Base-by-base conservation (phyloP, 2,888 invertebrate species). In the Cantharis rufa region DNA sequence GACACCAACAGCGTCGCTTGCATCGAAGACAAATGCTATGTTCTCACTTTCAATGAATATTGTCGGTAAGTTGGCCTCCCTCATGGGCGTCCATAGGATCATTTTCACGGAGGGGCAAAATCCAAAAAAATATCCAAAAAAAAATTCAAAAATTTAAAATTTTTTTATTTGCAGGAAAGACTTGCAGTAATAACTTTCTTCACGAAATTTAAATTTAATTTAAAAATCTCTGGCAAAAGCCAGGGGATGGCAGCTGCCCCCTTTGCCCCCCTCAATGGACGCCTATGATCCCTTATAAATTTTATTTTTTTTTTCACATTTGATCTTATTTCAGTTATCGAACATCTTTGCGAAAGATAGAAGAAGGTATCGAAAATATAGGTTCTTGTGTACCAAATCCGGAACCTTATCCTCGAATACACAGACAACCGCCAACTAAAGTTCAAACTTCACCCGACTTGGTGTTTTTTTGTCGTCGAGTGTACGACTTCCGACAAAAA, bases 21-120 rank as follows among this genome's bases (percentile, higher is more conserved):
- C 88, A 98, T 98, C 85, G 98, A 98, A 88, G 98, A 98, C 90
- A 97, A 96, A 89, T 98, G 98, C 89, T 98, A 96, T 89, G 98
- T 98, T 79, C 92, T 98, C 84, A 98, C 97, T 62, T 97, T 95
- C 88, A 96, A 96, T 89, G 98, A 98, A 90, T 98, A 97, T 87
- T 98, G 97, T 92, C 94, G 98, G 98, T 98, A 85, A 86, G 90
- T 87, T 15, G 70, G 3, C 11, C 11, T 1, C 28, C 10, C n/a
- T n/a, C n/a, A n/a, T n/a, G n/a, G n/a, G n/a, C n/a, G n/a, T n/a
- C n/a, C n/a, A n/a, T n/a, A n/a, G n/a, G n/a, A n/a, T n/a, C n/a
- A n/a, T n/a, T n/a, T n/a, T n/a, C n/a, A n/a, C n/a, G n/a, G n/a
- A n/a, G n/a, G n/a, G n/a, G n/a, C n/a, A n/a, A n/a, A n/a, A n/a